A percentile compares a stretch with the other conserved stretches of the same genome.
Evolutionary conservation across 2,888 invertebrate genomes (phyloP).

Genomic region (Volucella inflata): DNA sequence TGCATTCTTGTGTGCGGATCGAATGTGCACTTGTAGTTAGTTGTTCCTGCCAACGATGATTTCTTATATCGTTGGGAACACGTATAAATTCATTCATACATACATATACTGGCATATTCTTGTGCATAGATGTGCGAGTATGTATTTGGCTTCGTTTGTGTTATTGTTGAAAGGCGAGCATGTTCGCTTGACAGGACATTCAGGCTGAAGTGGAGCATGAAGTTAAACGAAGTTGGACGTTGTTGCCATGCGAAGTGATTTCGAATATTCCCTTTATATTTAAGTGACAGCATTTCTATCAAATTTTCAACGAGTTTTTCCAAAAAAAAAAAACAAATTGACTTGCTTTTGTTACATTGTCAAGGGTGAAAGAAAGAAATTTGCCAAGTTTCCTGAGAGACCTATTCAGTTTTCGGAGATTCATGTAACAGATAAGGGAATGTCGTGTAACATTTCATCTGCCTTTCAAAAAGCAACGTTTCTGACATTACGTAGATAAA

Average conservation of each 20-base stretch:
- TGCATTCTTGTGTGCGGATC: conserved; percentile 56
- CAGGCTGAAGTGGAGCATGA: conserved; percentile 30
- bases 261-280: background rate
- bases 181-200: conserved; percentile 33
- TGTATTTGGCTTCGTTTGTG: background rate
- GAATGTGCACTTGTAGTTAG: conserved; percentile 47
- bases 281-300: no score
- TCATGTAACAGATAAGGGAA: no score
- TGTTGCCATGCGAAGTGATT: conserved; percentile 6
- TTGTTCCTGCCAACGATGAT: conserved; percentile 53
- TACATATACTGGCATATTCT: background rate
- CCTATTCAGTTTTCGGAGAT: no score
- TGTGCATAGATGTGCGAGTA: background rate
- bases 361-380: no score
- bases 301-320: no score
- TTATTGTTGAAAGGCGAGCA: conserved; percentile 24
- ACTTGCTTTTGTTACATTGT: no score
- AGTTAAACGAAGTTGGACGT: conserved; percentile 8
- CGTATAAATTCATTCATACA: background rate
- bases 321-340: no score
- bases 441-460: no score
- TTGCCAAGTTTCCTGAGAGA: no score
- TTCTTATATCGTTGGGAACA: conserved; percentile 34
- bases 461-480: no score
- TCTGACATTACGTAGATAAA: no score